Conservation (phyloP, 2,113 vertebrate genomes). For the Orycteropus afer region DNA sequence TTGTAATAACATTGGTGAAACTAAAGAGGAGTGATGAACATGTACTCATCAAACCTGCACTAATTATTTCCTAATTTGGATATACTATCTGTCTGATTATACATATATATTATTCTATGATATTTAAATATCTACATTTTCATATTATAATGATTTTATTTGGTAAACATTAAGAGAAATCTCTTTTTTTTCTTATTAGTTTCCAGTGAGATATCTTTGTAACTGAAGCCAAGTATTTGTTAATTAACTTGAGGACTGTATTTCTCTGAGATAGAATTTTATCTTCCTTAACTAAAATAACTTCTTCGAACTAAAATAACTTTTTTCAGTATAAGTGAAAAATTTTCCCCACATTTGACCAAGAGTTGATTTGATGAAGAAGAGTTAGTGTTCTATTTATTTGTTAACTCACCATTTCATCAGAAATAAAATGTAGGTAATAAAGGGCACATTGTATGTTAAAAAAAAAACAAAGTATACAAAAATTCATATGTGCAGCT, state of each 20-base stretch:
- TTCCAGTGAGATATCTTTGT: neutral
- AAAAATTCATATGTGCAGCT: neutral
- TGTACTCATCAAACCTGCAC: neutral
- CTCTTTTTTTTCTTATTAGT: conserved; percentile 14
- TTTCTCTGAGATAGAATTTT: neutral
- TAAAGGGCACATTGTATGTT: neutral
- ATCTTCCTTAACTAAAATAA: too few species aligned
- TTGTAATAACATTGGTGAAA: neutral
- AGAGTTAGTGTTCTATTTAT: neutral
- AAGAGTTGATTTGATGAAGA: neutral
- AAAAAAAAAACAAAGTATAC: neutral
- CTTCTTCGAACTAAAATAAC: neutral
- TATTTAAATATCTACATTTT: neutral
- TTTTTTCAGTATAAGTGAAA: neutral
- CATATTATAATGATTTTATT: neutral
- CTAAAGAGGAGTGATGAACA: neutral
- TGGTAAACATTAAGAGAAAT: neutral
- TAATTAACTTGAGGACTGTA: neutral
- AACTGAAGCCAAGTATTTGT: neutral
- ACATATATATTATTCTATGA: neutral
- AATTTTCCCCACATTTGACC: neutral
- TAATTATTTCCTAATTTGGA: neutral
- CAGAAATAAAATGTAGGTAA: neutral
- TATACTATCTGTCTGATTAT: neutral
- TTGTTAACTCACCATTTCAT: neutral